Base-by-base conservation (phyloP, 2,888 invertebrate species). In the Chrysopilus asiliformis region DNA sequence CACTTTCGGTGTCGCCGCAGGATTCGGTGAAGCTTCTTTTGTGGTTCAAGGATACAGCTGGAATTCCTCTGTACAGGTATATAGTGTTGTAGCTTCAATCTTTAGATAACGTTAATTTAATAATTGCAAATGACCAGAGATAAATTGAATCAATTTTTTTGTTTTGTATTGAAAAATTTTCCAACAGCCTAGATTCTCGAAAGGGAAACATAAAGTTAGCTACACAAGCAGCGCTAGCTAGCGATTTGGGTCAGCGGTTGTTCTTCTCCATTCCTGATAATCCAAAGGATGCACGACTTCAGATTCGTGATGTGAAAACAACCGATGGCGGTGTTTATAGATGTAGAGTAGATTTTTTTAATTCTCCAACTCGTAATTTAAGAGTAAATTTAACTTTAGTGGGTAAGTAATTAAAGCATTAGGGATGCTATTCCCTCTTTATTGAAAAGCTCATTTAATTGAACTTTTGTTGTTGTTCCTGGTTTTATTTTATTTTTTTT, bases 41-140 rank as follows among this genome's bases (percentile, higher is more conserved):
- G 42, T 89, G 89, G 89, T 89, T 87, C 70, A 87, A 86, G 59
- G 87, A 86, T 55, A 71, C 75, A 32, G 76, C 74, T 34, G 76
- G 83, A 40, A 84, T 87, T 69, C 87, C 89, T 9, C 71, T 89
- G 38, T 89, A 87, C 65, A 87, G 84, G 87, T 86, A 60, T 4
- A 25, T 9, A n/a, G n/a, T n/a, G n/a, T n/a, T n/a, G n/a, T n/a
- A n/a, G n/a, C n/a, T n/a, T n/a, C n/a, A n/a, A n/a, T n/a, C n/a
- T n/a, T n/a, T n/a, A n/a, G n/a, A n/a, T n/a, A n/a, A n/a, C n/a
- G n/a, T n/a, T n/a, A n/a, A n/a, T n/a, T n/a, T n/a, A n/a, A n/a
- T n/a, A n/a, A n/a, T n/a, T n/a, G n/a, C n/a, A n/a, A n/a, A n/a
- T n/a, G n/a, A n/a, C n/a, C n/a, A n/a, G 5, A n/a, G 5, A 12